Evolutionary conservation across 92 coral and sea anemone species (phyloP).

Genomic region (Micromussa lordhowensis): DNA sequence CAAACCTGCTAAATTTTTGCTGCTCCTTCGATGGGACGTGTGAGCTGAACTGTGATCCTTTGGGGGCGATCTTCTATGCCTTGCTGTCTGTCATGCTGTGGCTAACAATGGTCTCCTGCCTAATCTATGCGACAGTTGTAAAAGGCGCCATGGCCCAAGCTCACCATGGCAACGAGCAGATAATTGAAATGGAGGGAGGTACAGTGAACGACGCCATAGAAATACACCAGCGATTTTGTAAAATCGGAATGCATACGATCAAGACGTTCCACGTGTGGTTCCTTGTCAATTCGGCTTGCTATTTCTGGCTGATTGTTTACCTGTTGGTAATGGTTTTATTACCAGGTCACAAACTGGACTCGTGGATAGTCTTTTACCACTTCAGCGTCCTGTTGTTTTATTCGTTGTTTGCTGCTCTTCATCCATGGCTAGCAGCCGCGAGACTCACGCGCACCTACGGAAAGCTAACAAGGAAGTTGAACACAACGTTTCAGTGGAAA

Average conservation of each 20-base stretch:
- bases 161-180: slow-evolving; percentile 32
- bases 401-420: slow-evolving; percentile 39
- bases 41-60: slow-evolving; percentile 21
- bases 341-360: background rate
- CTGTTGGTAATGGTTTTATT: slow-evolving; percentile 24
- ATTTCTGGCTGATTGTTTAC: slow-evolving; percentile 58
- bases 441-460: slow-evolving; percentile 42
- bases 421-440: slow-evolving; percentile 60
- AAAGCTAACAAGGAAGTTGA: slow-evolving; percentile 39
- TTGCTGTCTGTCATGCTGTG: slow-evolving; percentile 42
- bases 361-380: slow-evolving; percentile 39
- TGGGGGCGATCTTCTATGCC: slow-evolving; percentile 30
- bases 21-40: slow-evolving; percentile 19
- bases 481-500: slow-evolving; percentile 53
- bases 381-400: slow-evolving; percentile 34
- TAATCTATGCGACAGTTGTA: slow-evolving; percentile 39
- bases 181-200: slow-evolving; percentile 27
- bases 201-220: slow-evolving; percentile 53
- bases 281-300: slow-evolving; percentile 56
- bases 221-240: slow-evolving; percentile 57
- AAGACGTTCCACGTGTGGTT: slow-evolving; percentile 51
- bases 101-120: slow-evolving; percentile 55
- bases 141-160: slow-evolving; percentile 48
- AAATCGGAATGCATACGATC: slow-evolving; percentile 34
- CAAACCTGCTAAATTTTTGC: slow-evolving; percentile 29